Conservation (phyloP, 1,140 invertebrate species). For the Drosophila obscura region DNA sequence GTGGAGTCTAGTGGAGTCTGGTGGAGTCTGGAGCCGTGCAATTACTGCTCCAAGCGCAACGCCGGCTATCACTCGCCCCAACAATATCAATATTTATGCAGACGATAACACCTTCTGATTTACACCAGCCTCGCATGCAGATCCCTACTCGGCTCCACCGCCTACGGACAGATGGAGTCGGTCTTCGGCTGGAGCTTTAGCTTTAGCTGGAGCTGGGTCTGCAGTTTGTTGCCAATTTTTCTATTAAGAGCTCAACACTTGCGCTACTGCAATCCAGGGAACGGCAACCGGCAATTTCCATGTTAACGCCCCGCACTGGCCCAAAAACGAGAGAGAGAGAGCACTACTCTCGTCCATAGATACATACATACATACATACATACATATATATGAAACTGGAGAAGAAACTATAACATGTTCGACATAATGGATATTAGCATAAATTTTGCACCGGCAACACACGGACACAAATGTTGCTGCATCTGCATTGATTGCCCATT, state of each 20-base stretch:
- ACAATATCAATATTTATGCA: slow-evolving; percentile 83
- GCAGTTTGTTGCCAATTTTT: slow-evolving; percentile 55
- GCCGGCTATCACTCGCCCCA: slow-evolving; percentile 79
- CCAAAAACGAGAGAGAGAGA: slow-evolving; percentile 27
- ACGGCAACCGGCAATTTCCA: slow-evolving; percentile 72
- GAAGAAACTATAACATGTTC: slow-evolving; percentile 80
- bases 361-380: slow-evolving; percentile 16
- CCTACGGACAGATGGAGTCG: slow-evolving; percentile 41
- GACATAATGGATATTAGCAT: slow-evolving; percentile 82
- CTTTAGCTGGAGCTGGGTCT: slow-evolving; percentile 6
- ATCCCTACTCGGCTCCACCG: slow-evolving; percentile 40
- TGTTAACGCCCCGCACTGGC: slow-evolving; percentile 73
- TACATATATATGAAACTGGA: slow-evolving; percentile 33
- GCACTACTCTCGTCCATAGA: neutral
- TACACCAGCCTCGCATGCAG: slow-evolving; percentile 78
- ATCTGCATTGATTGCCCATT: slow-evolving; percentile 64
- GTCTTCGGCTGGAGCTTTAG: slow-evolving; percentile 2
- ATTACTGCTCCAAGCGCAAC: slow-evolving; percentile 79
- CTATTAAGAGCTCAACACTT: slow-evolving; percentile 83
- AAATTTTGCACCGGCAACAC: slow-evolving; percentile 69
- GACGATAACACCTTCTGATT: slow-evolving; percentile 83
- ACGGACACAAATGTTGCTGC: slow-evolving; percentile 65
- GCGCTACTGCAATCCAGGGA: slow-evolving; percentile 71
- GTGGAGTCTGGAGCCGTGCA: slow-evolving; percentile 52
- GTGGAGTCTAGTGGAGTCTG: slow-evolving; percentile 17